Evolutionary conservation across 1,140 invertebrate genomes (phyloP).

Genomic region (Lineus longissimus): DNA sequence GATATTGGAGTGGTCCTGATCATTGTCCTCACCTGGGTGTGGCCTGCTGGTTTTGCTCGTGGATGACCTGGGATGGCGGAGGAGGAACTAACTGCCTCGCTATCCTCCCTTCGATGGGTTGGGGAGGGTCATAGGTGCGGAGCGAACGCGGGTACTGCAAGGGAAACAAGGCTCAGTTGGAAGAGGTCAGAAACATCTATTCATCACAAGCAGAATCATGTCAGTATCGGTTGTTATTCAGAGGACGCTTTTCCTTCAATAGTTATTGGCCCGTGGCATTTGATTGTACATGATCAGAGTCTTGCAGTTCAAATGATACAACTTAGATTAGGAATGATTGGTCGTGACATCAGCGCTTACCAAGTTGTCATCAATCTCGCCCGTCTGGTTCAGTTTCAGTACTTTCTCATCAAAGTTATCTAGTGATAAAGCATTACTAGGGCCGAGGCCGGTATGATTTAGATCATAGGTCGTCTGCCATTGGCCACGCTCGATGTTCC

Average conservation of each 20-base stretch:
- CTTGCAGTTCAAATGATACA: too few relatives aligned
- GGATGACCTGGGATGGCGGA: constrained; percentile 24
- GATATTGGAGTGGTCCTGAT: too few relatives aligned
- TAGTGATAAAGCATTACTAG: constrained; percentile 38
- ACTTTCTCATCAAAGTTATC: constrained; percentile 45
- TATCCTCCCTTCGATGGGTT: constrained; percentile 41
- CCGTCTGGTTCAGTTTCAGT: constrained; percentile 23
- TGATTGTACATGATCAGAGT: too few relatives aligned
- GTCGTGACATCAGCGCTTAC: constrained; percentile 23
- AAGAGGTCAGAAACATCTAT: too few relatives aligned
- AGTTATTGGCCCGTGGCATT: too few relatives aligned
- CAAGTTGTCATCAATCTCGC: constrained; percentile 36
- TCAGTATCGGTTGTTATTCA: too few relatives aligned
- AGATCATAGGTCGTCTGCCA: constrained; percentile 43
- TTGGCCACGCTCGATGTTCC: constrained; percentile 48
- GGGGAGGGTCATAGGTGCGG: constrained; percentile 44
- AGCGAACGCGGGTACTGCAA: constrained; percentile 40
- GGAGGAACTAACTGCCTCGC: constrained; percentile 30
- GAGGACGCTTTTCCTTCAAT: too few relatives aligned
- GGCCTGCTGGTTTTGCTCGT: constrained; percentile 8
- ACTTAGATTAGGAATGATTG: too few relatives aligned
- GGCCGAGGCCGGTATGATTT: constrained; percentile 44
- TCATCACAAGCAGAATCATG: too few relatives aligned
- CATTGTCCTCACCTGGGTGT: not conserved
- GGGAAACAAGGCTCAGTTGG: too few relatives aligned